Percentiles rank a stretch among this genome's conserved stretches.
Conservation (phyloP, 2,113 vertebrate genomes). For the Acanthochromis polyacanthus region DNA sequence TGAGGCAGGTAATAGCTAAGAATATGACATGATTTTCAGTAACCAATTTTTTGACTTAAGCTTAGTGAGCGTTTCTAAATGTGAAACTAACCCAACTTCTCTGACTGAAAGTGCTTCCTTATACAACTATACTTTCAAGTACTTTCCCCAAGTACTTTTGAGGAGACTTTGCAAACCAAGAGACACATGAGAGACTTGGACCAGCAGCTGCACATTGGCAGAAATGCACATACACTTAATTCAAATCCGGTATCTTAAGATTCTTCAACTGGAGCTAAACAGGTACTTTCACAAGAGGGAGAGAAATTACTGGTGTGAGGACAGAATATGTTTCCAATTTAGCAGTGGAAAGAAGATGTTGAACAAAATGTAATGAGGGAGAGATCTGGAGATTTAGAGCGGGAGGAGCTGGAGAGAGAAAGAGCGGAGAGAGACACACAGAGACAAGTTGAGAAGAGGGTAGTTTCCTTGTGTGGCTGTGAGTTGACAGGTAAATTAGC, state of each 20-base stretch:
- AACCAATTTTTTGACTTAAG: slow-evolving; percentile 2
- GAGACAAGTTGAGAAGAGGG: slow-evolving; percentile 3
- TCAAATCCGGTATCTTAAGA: slow-evolving; percentile 23
- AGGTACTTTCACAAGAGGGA: slow-evolving; percentile 26
- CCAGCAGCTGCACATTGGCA: slow-evolving; percentile 12
- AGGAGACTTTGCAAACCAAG: slow-evolving; percentile 14
- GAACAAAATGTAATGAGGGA: slow-evolving; percentile 27
- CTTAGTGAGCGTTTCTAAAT: slow-evolving; percentile 7
- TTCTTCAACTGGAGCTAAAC: slow-evolving; percentile 34
- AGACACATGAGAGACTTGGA: slow-evolving; percentile 11
- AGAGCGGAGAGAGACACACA: not conserved
- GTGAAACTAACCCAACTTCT: not conserved
- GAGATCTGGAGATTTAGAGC: slow-evolving; percentile 2
- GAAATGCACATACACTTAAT: slow-evolving; percentile 36
- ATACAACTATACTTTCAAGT: slow-evolving; percentile 25
- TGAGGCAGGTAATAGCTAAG: slow-evolving; percentile 29
- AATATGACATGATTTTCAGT: slow-evolving; percentile 36
- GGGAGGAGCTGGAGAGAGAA: not conserved
- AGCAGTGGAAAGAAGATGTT: slow-evolving; percentile 20
- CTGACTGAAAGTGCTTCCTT: slow-evolving; percentile 8
- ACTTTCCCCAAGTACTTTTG: slow-evolving; percentile 16
- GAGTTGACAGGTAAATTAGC: slow-evolving; percentile 76
- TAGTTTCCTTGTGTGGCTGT: slow-evolving; percentile 33
- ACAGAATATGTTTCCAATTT: slow-evolving; percentile 40
- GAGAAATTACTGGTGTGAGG: slow-evolving; percentile 34